These are phyloP conservation scores for Saturnia japonica DNA, from an alignment of 2,888 invertebrate genomes.

Conservation along the genomic window DNA sequence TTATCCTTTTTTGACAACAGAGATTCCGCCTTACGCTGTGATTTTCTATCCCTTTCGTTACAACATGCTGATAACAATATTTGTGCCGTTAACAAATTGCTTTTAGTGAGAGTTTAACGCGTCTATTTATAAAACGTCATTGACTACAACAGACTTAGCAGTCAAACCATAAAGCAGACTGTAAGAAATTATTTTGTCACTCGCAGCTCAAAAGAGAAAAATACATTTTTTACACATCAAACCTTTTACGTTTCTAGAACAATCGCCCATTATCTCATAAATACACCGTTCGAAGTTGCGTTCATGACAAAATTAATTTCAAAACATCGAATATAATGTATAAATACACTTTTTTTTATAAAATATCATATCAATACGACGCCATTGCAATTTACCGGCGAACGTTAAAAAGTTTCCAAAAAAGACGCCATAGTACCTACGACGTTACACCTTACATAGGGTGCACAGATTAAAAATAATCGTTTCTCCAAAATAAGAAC, in stretches of 20 bases:
- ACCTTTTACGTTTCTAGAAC: not conserved
- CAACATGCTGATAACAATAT: too few species aligned
- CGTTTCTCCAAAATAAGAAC: constrained; percentile 27
- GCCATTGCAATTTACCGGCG: constrained; percentile 42
- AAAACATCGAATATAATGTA: constrained; percentile 69
- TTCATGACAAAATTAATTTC: constrained; percentile 16
- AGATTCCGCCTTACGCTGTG: too few species aligned
- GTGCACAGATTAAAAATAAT: constrained; percentile 28
- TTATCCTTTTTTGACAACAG: too few species aligned
- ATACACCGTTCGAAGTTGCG: not conserved
- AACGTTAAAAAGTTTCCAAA: constrained; percentile 73
- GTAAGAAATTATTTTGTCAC: constrained; percentile 26
- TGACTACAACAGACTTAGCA: too few species aligned
- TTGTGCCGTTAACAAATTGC: too few species aligned
- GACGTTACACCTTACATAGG: constrained; percentile 26
- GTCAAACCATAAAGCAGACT: constrained; percentile 51
- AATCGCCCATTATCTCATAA: not conserved
- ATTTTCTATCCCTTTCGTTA: too few species aligned
- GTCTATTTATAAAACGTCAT: too few species aligned
- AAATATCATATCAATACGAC: constrained; percentile 62
- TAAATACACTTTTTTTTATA: constrained; percentile 76
- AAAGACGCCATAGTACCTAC: constrained; percentile 52
- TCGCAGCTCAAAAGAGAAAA: not conserved
- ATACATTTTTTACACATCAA: constrained; percentile 9
- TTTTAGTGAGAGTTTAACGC: too few species aligned